phyloP scores from a whole-genome alignment of 37 sponge, comb jelly and placozoan genomes.

The Mnemiopsis leidyi region DNA sequence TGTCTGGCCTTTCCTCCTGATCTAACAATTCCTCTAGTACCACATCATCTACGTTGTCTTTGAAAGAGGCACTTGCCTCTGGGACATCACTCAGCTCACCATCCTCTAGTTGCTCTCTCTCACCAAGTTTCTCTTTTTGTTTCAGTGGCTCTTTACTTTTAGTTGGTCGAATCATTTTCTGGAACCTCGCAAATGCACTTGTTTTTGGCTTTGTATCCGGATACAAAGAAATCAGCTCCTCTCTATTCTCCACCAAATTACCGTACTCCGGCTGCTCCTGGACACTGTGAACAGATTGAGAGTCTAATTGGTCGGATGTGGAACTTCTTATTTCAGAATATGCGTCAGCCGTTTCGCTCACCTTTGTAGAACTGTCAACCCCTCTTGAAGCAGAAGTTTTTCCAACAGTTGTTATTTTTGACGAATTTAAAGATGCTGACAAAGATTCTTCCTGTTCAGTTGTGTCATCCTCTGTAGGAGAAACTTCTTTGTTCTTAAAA shows the following conservation, averaged over 20 bases:
- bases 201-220: not conserved
- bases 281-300: not conserved
- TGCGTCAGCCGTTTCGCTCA: not conserved
- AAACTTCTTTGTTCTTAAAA: too few relatives aligned
- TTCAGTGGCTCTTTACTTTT: not conserved
- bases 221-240: not conserved
- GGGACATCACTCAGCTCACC: too few relatives aligned
- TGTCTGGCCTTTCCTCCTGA: not conserved
- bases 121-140: not conserved
- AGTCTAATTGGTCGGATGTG: not conserved
- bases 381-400: not conserved
- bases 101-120: too few relatives aligned
- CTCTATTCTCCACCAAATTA: not conserved
- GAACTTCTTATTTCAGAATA: not conserved
- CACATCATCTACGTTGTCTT: too few relatives aligned
- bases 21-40: not conserved
- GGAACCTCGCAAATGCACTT: slow-evolving; percentile 34
- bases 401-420: not conserved
- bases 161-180: not conserved
- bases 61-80: too few relatives aligned
- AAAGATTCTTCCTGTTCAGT: not conserved
- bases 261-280: not conserved
- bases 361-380: not conserved
- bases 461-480: not conserved
- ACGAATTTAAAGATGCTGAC: not conserved